Conservation (phyloP, 2,888 invertebrate species). For the Melieria crassipennis region DNA sequence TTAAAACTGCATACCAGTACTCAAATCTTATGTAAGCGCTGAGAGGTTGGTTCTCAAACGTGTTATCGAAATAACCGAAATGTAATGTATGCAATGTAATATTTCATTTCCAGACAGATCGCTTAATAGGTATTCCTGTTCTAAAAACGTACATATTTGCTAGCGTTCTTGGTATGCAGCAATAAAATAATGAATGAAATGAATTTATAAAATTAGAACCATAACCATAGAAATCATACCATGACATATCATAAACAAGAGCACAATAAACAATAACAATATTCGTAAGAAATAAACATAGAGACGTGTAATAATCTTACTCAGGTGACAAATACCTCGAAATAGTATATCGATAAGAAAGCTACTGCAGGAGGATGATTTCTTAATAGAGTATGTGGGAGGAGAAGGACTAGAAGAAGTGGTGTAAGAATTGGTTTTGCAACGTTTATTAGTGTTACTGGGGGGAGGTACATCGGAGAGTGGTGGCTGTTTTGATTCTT, state of each 20-base stretch:
- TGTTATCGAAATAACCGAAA: too few relatives aligned
- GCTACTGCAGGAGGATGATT: constrained; percentile 68
- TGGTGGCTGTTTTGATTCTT: constrained; percentile 29
- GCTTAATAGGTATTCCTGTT: too few relatives aligned
- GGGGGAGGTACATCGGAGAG: constrained; percentile 46
- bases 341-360: constrained; percentile 67
- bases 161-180: too few relatives aligned
- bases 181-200: constrained; percentile 8
- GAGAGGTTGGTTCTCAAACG: too few relatives aligned
- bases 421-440: constrained; percentile 53
- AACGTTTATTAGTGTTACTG: constrained; percentile 50
- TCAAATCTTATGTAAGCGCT: too few relatives aligned
- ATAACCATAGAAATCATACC: constrained; percentile 18
- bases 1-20: too few relatives aligned
- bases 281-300: constrained; percentile 33
- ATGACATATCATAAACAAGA: constrained; percentile 27
- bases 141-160: too few relatives aligned
- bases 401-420: constrained; percentile 40
- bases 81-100: too few relatives aligned
- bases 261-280: constrained; percentile 39
- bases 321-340: constrained; percentile 67
- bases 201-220: constrained; percentile 26
- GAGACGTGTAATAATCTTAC: constrained; percentile 54
- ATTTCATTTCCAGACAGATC: too few relatives aligned
- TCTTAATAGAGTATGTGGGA: constrained; percentile 62